These are phyloP conservation scores for rabbit (Oryctolagus cuniculus) DNA, from an alignment of 2,113 vertebrate species.

Conservation along the genomic window DNA sequence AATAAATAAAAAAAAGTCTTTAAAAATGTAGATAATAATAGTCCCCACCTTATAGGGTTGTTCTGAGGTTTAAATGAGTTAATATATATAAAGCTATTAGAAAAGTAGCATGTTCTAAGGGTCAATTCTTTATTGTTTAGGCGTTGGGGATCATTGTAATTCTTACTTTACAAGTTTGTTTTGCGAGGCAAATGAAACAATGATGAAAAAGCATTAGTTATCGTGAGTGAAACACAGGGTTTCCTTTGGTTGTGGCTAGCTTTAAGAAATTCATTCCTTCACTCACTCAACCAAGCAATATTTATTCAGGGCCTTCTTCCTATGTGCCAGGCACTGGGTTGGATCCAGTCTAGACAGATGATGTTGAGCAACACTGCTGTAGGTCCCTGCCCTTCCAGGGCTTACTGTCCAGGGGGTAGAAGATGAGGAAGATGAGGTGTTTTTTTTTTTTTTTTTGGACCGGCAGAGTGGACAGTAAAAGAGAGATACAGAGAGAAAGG, in stretches of 20 bases:
- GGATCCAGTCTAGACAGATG: background rate
- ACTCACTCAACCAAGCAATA: constrained; percentile 24
- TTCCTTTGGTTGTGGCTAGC: background rate
- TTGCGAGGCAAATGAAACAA: background rate
- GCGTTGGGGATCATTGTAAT: background rate
- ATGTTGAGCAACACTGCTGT: background rate
- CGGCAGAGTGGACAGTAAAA: too few relatives aligned
- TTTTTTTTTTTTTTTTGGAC: too few relatives aligned
- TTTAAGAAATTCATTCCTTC: constrained; percentile 42
- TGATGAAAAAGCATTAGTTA: background rate
- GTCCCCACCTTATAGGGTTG: background rate
- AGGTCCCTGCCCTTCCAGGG: background rate
- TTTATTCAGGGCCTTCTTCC: constrained; percentile 11
- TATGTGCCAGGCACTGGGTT: background rate
- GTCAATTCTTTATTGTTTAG: background rate
- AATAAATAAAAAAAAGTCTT: too few relatives aligned
- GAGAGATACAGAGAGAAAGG: too few relatives aligned
- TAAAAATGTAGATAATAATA: background rate
- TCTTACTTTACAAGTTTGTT: background rate
- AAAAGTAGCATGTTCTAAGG: background rate
- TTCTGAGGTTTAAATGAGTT: background rate
- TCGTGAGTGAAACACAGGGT: background rate
- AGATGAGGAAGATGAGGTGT: too few relatives aligned
- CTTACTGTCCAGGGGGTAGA: background rate
- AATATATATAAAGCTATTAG: background rate